Conservation (phyloP, 2,113 vertebrate genomes). For the Mionectes macconnelli region DNA sequence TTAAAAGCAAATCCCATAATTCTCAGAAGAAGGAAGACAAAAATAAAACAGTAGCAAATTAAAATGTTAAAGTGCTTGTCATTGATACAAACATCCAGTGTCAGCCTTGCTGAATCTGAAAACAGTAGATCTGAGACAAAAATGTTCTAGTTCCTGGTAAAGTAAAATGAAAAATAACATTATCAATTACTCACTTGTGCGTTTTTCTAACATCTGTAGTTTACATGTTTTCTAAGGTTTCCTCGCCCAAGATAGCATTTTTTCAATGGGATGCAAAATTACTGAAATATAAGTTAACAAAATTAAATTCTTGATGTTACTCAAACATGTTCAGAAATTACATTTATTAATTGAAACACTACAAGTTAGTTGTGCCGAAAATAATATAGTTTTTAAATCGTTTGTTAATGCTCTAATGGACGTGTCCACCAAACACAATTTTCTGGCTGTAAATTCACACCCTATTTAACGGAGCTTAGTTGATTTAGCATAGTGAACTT, state of each 20-base stretch:
- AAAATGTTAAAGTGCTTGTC: not conserved
- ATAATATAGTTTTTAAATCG: not conserved
- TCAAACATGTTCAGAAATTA: not conserved
- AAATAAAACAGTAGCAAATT: not conserved
- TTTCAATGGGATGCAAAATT: not conserved
- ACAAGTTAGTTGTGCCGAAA: not conserved
- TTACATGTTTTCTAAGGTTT: not conserved
- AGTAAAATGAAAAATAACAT: not conserved
- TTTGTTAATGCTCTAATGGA: not conserved
- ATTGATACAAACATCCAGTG: not conserved
- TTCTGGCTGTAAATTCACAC: not conserved
- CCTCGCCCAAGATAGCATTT: not conserved
- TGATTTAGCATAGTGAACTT: not conserved
- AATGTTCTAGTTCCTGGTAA: not conserved
- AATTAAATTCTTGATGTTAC: not conserved
- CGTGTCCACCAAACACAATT: not conserved
- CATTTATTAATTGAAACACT: not conserved
- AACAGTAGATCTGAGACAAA: not conserved
- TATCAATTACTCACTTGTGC: not conserved
- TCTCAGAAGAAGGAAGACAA: not conserved
- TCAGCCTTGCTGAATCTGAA: not conserved
- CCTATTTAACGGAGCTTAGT: not conserved
- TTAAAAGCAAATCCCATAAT: not conserved
- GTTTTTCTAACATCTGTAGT: not conserved
- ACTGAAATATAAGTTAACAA: not conserved